Evolutionary conservation across 2,888 invertebrate genomes (phyloP).

Genomic region (Pharmacophagus antenor): DNA sequence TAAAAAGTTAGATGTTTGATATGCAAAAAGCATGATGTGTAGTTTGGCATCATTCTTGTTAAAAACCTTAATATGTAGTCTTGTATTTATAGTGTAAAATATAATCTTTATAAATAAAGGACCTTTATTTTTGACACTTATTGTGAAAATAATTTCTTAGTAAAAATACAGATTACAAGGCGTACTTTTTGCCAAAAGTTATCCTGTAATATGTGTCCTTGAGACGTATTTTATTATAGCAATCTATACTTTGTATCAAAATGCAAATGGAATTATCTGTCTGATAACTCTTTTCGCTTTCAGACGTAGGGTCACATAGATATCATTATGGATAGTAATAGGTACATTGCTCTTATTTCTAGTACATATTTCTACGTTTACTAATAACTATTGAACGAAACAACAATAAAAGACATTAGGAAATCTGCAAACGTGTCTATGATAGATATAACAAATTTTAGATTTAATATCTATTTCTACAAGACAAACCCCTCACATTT

Average conservation of each 20-base stretch:
- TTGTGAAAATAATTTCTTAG: too few species aligned
- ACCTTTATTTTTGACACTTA: neutral
- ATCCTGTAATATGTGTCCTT: neutral
- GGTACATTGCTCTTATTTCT: neutral
- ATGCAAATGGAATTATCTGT: slow-evolving; percentile 37
- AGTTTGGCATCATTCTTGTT: neutral
- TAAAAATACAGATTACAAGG: too few species aligned
- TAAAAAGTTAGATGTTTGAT: neutral
- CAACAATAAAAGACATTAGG: too few species aligned
- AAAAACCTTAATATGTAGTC: neutral
- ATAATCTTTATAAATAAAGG: neutral
- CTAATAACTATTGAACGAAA: too few species aligned
- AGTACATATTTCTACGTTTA: neutral
- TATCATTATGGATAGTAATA: slow-evolving; percentile 20
- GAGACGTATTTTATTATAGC: slow-evolving; percentile 7
- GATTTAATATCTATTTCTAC: too few species aligned
- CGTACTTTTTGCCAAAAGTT: neutral
- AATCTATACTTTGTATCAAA: slow-evolving; percentile 35
- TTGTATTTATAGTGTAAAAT: too few species aligned
- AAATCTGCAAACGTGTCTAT: too few species aligned
- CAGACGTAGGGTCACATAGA: slow-evolving; percentile 38
- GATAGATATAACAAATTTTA: too few species aligned
- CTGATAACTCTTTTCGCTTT: slow-evolving; percentile 37
- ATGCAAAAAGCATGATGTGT: neutral
- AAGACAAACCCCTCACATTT: too few species aligned